Conservation (phyloP, 1,140 invertebrate genomes). For the Pristionchus pacificus region DNA sequence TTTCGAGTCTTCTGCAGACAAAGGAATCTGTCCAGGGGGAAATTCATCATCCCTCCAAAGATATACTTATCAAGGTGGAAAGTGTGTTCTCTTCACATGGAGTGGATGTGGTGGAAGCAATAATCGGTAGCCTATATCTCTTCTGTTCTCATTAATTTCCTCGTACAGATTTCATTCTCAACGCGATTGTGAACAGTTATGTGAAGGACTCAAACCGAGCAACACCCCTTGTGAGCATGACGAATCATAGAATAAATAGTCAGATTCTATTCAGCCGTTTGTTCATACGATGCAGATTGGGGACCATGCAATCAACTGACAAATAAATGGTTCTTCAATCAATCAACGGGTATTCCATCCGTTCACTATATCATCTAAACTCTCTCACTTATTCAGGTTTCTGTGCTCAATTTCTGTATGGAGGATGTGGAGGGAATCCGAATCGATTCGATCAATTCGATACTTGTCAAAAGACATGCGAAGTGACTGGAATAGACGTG, state of each 20-base stretch:
- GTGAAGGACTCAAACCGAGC: constrained; percentile 31
- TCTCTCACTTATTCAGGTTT: background rate
- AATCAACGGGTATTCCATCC: constrained; percentile 42
- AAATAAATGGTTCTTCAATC: constrained; percentile 50
- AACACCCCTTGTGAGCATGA: constrained; percentile 39
- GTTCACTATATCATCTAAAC: too few species aligned
- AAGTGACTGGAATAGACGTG: constrained; percentile 43
- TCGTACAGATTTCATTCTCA: background rate
- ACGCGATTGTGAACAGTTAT: constrained; percentile 33
- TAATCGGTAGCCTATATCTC: too few species aligned
- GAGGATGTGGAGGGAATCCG: constrained; percentile 49
- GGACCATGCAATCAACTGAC: constrained; percentile 48
- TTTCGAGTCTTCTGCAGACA: background rate
- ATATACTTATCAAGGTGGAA: constrained; percentile 49
- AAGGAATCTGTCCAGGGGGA: background rate
- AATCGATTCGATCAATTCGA: constrained; percentile 50
- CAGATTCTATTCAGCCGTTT: constrained; percentile 37
- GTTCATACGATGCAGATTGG: constrained; percentile 46
- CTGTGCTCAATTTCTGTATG: constrained; percentile 50
- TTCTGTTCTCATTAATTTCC: too few species aligned
- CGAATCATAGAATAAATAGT: constrained; percentile 11
- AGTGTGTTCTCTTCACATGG: constrained; percentile 58
- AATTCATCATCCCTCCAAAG: background rate
- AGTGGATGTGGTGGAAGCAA: constrained; percentile 59
- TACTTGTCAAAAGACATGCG: constrained; percentile 47